Evolutionary conservation across 2,797 vertebrate species (phyloP).

Genomic region (Melanogrammus aeglefinus): DNA sequence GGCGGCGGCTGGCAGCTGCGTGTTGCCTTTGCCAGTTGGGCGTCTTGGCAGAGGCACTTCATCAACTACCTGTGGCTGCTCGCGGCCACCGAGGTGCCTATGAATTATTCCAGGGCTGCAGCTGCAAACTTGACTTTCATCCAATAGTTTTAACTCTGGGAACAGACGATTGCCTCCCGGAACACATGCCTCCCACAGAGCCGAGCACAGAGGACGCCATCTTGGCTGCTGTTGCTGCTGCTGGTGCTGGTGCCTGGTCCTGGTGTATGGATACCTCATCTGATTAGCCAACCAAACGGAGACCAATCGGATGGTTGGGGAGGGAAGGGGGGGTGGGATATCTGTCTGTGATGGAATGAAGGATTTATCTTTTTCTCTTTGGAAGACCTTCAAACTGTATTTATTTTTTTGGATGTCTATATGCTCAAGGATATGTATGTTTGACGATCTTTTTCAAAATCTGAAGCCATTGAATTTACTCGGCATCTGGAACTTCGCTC

Average conservation of each 20-base stretch:
- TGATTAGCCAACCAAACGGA: background rate
- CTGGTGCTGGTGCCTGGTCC: slow-evolving; percentile 9
- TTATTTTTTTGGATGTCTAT: background rate
- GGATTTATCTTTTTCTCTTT: background rate
- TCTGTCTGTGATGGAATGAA: background rate
- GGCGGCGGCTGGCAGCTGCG: slow-evolving; percentile 83
- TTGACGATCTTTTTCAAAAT: background rate
- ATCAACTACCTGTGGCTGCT: slow-evolving; percentile 87
- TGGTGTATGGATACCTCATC: slow-evolving; percentile 19
- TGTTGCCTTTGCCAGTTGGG: slow-evolving; percentile 84
- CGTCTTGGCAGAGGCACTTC: slow-evolving; percentile 84
- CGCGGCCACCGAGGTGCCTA: slow-evolving; percentile 72
- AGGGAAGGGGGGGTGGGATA: background rate
- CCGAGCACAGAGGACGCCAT: slow-evolving; percentile 44
- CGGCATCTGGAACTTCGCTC: background rate
- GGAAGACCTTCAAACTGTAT: background rate
- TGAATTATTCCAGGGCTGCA: slow-evolving; percentile 79
- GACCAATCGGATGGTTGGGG: background rate
- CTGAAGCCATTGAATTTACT: slow-evolving; percentile 20
- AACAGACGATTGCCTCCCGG: slow-evolving; percentile 62
- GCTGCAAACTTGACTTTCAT: slow-evolving; percentile 80
- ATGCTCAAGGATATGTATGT: background rate
- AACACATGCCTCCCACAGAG: slow-evolving; percentile 52
- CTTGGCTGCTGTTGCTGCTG: slow-evolving; percentile 18
- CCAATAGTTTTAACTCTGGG: slow-evolving; percentile 69